A percentile compares a stretch with the other conserved stretches of the same genome.
Evolutionary conservation across 2,888 invertebrate genomes (phyloP).

Genomic region (Hermaeophaga mercurialis): DNA sequence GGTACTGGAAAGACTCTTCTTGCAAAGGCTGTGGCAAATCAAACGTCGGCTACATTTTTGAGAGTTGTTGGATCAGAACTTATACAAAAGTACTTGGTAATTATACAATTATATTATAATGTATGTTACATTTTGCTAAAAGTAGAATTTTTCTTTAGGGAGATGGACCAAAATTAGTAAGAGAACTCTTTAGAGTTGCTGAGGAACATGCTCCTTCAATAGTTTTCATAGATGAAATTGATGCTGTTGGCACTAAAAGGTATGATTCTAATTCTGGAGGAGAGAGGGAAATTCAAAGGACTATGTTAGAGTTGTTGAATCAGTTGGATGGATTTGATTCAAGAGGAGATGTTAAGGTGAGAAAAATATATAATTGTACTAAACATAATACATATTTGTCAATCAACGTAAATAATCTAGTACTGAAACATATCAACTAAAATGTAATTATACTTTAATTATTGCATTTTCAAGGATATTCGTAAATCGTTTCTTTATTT

Average conservation of each 20-base stretch:
- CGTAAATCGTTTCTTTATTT: too few relatives aligned
- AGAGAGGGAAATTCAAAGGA: conserved; percentile 98
- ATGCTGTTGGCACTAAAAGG: conserved; percentile 97
- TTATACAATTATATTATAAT: conserved; percentile 30
- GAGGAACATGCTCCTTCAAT: conserved; percentile 99
- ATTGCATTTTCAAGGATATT: too few relatives aligned
- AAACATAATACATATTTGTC: conserved; percentile 10
- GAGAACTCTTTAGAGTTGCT: conserved; percentile 98
- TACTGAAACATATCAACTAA: too few relatives aligned
- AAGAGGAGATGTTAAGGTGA: conserved; percentile 92
- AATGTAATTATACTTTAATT: too few relatives aligned
- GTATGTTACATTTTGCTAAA: background rate
- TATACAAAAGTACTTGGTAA: conserved; percentile 95
- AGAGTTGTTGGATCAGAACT: conserved; percentile 99
- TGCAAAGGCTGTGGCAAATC: conserved; percentile 99
- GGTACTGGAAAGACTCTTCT: conserved; percentile 98
- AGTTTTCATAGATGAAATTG: conserved; percentile 99
- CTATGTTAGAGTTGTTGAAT: conserved; percentile 98
- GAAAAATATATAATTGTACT: background rate
- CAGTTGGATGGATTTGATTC: conserved; percentile 98
- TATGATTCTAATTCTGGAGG: conserved; percentile 99
- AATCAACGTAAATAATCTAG: too few relatives aligned
- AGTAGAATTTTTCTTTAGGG: conserved; percentile 64
- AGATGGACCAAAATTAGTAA: conserved; percentile 97
- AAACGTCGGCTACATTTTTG: conserved; percentile 98